Evolutionary conservation across 2,113 vertebrate species (phyloP), one percentile per base, ranked within the genome.

Genomic region (Myanophis thanlyinensis): DNA sequence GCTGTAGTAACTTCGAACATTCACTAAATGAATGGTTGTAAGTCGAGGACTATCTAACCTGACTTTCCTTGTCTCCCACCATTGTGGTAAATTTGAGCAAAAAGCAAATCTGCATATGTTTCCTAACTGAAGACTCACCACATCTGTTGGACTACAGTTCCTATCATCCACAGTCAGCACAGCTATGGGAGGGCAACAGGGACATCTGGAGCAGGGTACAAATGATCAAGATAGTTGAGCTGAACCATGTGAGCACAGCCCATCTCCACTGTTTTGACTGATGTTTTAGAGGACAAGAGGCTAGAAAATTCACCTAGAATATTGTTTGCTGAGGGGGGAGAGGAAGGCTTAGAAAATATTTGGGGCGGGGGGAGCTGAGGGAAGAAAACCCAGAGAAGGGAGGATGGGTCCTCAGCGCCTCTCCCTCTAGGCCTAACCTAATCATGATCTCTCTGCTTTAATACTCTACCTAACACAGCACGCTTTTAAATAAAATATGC

Each of bases 401-500:
- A 92, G 89, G 90, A 94, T 93, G 93, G 80, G 92, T 95, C 95
- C 95, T 95, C 59, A 90, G 95, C 94, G 95, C 92, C 0, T 18
- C 89, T 95, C 96, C 97, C 97, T 96, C 93, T 95, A 97, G 97
- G 96, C 97, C 95, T 95, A 93, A 97, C 96, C 97, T 98, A 98
- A 97, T 98, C 96, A 94, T 97, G 95, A 95, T 95, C 94, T 94
- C 96, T 98, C 97, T 95, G 97, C 97, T 94, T 98, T 98, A 98
- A 98, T 98, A 98, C 97, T 97, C 96, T 97, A 95, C 97, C 97
- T 97, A 98, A 97, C 93, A 93, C 93, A 88, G 96, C 96, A 95
- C 97, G 97, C 97, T 98, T 98, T 98, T 98, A 98, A 98, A 98
- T 98, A 98, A 98, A 98, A 98, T 98, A 98, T 98, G 98, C 98